These are phyloP conservation scores for Tribolium freemani DNA, from an alignment of 2,888 invertebrate genomes.

Conservation along the genomic window DNA sequence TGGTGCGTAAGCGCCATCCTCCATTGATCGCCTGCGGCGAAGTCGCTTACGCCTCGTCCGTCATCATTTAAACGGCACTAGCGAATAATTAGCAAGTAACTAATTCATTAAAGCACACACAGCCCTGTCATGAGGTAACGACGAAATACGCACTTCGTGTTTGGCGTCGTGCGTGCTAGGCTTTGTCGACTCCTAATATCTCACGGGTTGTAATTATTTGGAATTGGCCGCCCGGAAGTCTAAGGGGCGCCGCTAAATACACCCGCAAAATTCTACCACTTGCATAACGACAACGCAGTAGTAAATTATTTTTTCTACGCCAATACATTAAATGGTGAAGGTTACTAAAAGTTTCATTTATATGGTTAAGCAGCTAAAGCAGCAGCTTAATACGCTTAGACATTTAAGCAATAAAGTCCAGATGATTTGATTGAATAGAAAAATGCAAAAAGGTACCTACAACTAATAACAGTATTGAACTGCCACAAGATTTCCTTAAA, in stretches of 20 bases:
- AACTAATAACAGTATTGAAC: too few relatives aligned
- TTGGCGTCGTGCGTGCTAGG: slow-evolving; percentile 12
- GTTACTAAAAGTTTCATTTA: too few relatives aligned
- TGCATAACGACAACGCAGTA: too few relatives aligned
- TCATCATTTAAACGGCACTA: slow-evolving; percentile 38
- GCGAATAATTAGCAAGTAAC: slow-evolving; percentile 41
- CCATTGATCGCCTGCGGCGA: slow-evolving; percentile 10
- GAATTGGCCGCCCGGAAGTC: neutral
- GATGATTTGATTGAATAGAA: too few relatives aligned
- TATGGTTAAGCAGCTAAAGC: too few relatives aligned
- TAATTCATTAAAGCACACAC: slow-evolving; percentile 36
- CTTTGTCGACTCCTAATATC: slow-evolving; percentile 1
- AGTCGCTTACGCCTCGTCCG: slow-evolving; percentile 21
- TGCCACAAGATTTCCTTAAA: too few relatives aligned
- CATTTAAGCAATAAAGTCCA: too few relatives aligned
- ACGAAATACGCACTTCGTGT: slow-evolving; percentile 18
- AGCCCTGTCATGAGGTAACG: slow-evolving; percentile 16
- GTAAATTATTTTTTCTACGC: too few relatives aligned
- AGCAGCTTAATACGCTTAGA: too few relatives aligned
- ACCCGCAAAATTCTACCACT: neutral
- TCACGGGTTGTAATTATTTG: slow-evolving; percentile 13
- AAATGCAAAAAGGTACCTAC: too few relatives aligned
- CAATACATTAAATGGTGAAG: too few relatives aligned
- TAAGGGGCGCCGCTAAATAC: neutral
- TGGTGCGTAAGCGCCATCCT: slow-evolving; percentile 10